Percentiles rank a stretch among this genome's conserved stretches.
phyloP scores from a whole-genome alignment of 2,113 vertebrate genomes.

The Eretmochelys imbricata region DNA sequence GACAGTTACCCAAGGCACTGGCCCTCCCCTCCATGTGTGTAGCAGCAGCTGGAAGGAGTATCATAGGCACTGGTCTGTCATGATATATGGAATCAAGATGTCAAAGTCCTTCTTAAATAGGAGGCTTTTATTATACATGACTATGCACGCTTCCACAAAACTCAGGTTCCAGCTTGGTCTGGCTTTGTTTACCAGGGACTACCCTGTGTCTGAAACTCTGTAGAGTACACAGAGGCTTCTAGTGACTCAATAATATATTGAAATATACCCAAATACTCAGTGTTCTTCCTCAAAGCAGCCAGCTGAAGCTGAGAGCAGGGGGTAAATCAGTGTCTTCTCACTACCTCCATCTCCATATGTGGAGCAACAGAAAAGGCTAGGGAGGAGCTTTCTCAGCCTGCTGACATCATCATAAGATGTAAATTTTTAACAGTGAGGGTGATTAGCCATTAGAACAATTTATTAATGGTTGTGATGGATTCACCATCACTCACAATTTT shows the following conservation, averaged over 20 bases:
- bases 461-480: too few species aligned
- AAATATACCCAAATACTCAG: too few species aligned
- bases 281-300: neutral
- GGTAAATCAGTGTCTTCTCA: neutral
- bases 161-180: slow-evolving; percentile 8
- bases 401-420: too few species aligned
- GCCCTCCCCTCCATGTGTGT: neutral
- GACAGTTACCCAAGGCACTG: neutral
- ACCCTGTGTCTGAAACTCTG: neutral
- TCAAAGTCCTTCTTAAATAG: neutral
- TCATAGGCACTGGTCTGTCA: neutral
- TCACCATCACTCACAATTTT: too few species aligned
- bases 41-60: neutral
- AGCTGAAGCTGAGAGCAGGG: neutral
- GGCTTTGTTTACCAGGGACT: neutral
- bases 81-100: neutral
- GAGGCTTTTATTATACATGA: neutral
- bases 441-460: too few species aligned
- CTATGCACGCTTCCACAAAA: neutral
- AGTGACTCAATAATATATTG: neutral
- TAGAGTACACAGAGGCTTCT: neutral
- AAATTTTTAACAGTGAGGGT: too few species aligned
- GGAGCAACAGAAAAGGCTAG: neutral
- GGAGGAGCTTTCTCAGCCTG: neutral
- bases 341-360: neutral